Conservation (phyloP, 1,140 invertebrate species). For the Eubasilissa regina region DNA sequence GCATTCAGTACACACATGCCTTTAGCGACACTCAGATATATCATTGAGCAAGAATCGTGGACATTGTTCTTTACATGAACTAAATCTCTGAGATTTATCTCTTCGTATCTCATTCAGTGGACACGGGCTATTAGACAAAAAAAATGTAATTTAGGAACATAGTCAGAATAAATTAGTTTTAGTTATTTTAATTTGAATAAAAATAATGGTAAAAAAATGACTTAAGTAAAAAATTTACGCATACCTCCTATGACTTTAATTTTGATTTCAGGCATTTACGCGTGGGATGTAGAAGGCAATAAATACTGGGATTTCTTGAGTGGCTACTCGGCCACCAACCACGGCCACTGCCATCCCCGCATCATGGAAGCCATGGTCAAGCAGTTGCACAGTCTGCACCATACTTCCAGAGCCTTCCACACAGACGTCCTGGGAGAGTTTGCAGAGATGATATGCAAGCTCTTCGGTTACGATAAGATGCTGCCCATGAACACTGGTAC, state of each 20-base stretch:
- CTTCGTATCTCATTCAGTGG: no score
- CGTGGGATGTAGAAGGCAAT: conserved; percentile 95
- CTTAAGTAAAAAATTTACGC: no score
- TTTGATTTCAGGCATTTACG: conserved; percentile 77
- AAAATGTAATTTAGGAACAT: no score
- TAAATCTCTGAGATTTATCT: no score
- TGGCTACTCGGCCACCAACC: conserved; percentile 96
- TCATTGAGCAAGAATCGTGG: no score
- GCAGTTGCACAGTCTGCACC: conserved; percentile 73
- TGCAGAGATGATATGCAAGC: conserved; percentile 88
- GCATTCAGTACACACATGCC: no score
- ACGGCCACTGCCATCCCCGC: conserved; percentile 95
- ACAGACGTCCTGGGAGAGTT: conserved; percentile 91
- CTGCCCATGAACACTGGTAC: conserved; percentile 97
- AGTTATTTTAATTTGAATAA: no score
- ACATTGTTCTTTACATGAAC: no score
- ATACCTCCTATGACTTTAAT: not conserved
- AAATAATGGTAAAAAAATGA: no score
- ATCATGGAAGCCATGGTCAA: conserved; percentile 86
- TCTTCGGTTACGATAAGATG: conserved; percentile 94
- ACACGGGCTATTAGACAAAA: no score
- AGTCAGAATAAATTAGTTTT: no score
- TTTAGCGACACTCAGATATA: no score
- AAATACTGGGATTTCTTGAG: conserved; percentile 94
- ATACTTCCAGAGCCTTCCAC: conserved; percentile 91